These are phyloP conservation scores for Scolopax rusticola DNA, from an alignment of 2,797 vertebrate species.

Conservation along the genomic window DNA sequence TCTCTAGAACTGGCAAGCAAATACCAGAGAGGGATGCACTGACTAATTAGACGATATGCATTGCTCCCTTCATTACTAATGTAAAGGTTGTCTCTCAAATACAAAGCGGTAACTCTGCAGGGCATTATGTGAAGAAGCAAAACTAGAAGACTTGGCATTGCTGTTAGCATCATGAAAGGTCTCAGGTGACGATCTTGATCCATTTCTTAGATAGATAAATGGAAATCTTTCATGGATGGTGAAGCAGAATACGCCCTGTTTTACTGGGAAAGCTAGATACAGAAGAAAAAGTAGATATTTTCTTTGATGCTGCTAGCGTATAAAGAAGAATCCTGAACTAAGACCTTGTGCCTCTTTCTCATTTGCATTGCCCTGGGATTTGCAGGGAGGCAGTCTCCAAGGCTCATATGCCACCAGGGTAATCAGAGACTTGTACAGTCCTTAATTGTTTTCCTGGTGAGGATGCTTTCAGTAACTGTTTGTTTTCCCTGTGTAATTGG, in stretches of 20 bases:
- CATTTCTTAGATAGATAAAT: neutral
- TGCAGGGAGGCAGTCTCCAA: neutral
- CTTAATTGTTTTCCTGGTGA: conserved; percentile 59
- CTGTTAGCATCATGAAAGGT: neutral
- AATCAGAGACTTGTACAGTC: neutral
- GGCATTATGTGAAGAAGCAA: neutral
- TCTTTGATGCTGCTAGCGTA: neutral
- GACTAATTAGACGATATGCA: neutral
- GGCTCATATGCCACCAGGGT: neutral
- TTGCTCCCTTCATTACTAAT: neutral
- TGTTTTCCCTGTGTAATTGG: conserved; percentile 28
- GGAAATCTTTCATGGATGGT: neutral
- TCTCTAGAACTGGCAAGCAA: neutral
- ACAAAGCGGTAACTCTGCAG: neutral
- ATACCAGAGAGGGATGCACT: neutral
- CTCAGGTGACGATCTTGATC: neutral
- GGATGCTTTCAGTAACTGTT: conserved; percentile 32
- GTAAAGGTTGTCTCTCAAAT: neutral
- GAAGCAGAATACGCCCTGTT: neutral
- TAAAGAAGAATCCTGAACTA: neutral
- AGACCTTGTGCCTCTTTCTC: neutral
- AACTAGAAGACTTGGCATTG: neutral
- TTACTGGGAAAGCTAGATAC: neutral
- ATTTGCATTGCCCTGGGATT: neutral
- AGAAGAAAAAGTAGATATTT: neutral